Conservation (phyloP, 1,140 invertebrate species). For the Geopemphigus sp. region DNA sequence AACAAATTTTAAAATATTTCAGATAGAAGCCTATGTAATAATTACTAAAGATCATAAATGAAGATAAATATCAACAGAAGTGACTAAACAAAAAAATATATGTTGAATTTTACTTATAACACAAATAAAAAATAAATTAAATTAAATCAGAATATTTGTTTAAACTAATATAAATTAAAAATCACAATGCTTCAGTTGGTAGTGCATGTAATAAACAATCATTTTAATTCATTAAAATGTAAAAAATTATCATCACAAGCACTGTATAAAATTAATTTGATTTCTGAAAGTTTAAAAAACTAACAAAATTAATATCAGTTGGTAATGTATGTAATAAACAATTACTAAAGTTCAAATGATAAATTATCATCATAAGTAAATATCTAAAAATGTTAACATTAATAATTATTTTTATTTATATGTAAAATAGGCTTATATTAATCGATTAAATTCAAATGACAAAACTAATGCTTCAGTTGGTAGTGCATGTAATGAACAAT, state of each 20-base stretch:
- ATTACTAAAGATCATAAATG: too few species aligned
- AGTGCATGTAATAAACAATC: slow-evolving; percentile 40
- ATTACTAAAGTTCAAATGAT: neutral
- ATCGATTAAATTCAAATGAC: neutral
- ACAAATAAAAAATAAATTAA: too few species aligned
- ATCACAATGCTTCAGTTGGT: slow-evolving; percentile 15
- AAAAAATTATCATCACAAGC: slow-evolving; percentile 12
- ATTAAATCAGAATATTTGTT: too few species aligned
- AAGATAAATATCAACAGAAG: too few species aligned
- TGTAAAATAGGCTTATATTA: neutral
- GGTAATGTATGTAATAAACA: slow-evolving; percentile 28
- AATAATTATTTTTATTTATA: neutral
- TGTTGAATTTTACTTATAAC: too few species aligned
- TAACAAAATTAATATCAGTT: neutral
- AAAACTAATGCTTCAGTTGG: slow-evolving; percentile 16
- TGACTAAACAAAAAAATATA: too few species aligned
- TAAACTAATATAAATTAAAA: too few species aligned
- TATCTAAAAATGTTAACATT: too few species aligned
- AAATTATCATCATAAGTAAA: slow-evolving; percentile 1
- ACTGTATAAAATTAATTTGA: neutral
- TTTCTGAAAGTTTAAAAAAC: neutral
- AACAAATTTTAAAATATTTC: too few species aligned
- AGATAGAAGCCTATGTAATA: too few species aligned
- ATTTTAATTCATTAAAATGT: neutral
- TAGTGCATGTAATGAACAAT: slow-evolving; percentile 27